Evolutionary conservation across 2,888 invertebrate species (phyloP).

Genomic region (Zonitis immaculata): DNA sequence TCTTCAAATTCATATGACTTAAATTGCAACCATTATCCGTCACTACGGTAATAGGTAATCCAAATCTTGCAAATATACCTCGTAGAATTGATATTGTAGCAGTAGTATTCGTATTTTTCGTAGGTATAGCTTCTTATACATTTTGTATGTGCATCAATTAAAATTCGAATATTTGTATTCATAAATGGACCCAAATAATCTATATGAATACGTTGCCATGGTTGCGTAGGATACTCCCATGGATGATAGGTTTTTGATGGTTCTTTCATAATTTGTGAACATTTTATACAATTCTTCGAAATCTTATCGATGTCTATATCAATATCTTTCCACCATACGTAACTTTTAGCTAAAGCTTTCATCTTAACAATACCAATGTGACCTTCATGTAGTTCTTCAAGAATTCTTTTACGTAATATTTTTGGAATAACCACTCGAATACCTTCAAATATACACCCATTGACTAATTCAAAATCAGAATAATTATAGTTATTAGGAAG

Average conservation of each 20-base stretch:
- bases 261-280: conserved; percentile 14
- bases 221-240: conserved; percentile 26
- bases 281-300: conserved; percentile 19
- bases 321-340: conserved; percentile 27
- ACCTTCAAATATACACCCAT: conserved; percentile 2
- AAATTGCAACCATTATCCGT: conserved; percentile 6
- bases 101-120: conserved; percentile 9
- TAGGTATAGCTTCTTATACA: conserved; percentile 26
- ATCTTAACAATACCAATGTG: conserved; percentile 19
- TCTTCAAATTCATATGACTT: conserved; percentile 1
- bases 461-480: not conserved
- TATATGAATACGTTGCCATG: conserved; percentile 33
- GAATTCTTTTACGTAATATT: not conserved
- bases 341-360: conserved; percentile 25
- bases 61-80: conserved; percentile 2
- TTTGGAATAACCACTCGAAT: conserved; percentile 1
- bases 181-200: conserved; percentile 32
- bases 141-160: conserved; percentile 24
- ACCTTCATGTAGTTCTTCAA: not conserved
- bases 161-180: conserved; percentile 14
- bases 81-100: not conserved
- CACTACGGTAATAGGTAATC: conserved; percentile 1
- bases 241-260: conserved; percentile 19
- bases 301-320: conserved; percentile 26
- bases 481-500: not conserved